A percentile compares a stretch with the other conserved stretches of the same genome.
These are phyloP conservation scores for Phytoseiulus persimilis DNA, from an alignment of 2,888 invertebrate genomes.

Conservation along the genomic window DNA sequence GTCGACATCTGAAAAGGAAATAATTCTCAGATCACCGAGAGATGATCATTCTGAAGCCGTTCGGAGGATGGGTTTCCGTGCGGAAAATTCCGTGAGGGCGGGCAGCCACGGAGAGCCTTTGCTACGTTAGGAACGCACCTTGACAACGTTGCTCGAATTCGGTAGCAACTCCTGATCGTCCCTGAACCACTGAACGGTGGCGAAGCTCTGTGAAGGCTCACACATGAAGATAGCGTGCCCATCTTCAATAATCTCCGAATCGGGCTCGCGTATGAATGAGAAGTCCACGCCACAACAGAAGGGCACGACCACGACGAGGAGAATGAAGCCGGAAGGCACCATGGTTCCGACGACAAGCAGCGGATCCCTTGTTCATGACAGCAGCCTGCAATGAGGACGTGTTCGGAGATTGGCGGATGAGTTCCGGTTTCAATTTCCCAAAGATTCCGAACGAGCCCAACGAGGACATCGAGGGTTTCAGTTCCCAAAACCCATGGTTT, in stretches of 20 bases:
- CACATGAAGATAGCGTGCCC: constrained; percentile 17
- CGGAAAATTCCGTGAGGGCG: background rate
- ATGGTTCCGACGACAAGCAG: background rate
- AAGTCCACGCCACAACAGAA: background rate
- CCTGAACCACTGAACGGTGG: constrained; percentile 14
- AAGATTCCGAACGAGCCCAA: no score
- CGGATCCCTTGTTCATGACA: background rate
- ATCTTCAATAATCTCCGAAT: constrained; percentile 26
- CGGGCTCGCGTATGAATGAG: constrained; percentile 16
- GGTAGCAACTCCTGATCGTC: constrained; percentile 6
- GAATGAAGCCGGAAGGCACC: background rate
- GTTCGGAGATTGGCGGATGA: background rate
- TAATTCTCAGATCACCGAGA: background rate
- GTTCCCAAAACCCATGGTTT: no score
- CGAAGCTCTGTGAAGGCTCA: background rate
- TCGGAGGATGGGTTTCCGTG: background rate
- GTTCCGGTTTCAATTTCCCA: background rate
- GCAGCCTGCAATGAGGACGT: background rate
- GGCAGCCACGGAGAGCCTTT: background rate
- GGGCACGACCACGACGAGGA: background rate
- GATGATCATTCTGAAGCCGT: background rate
- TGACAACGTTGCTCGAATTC: constrained; percentile 25
- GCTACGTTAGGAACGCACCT: background rate
- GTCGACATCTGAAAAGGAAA: background rate
- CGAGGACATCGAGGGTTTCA: no score